Evolutionary conservation across 2,797 vertebrate genomes (phyloP), one percentile per base, ranked within the genome.

Genomic region (Crax fasciolata): DNA sequence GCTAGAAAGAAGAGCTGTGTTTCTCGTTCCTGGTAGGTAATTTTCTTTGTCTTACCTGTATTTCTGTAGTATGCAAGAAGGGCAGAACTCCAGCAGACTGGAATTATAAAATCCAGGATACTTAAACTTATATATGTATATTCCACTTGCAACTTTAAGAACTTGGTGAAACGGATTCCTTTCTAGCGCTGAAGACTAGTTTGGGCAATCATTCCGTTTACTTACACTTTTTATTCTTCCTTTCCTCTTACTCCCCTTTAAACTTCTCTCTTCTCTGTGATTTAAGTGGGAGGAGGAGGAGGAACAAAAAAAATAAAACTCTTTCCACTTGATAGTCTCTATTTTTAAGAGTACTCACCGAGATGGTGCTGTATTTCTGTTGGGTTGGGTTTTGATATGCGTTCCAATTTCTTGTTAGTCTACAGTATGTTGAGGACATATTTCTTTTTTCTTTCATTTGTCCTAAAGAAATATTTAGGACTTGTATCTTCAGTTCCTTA

Each of bases 211-310:
- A 3, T 78, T 80, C 3, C n/a, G 2, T 63, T 91, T 16, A 12
- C 2, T 77, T 78, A 30, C 1, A 13, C 1, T 3, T 1, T 61
- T 84, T 13, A 5, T 62, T 58, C 8, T 68, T 78, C 24, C 5
- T 0, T 86, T 87, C 0, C 8, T 89, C 13, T n/a, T 65, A 5
- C 57, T 27, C 0, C 9, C 1, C 7, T 63, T 9, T 1, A 2
- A 67, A 30, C 4, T 48, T 2, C 4, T 72, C 5, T 1, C 1
- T 61, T 86, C n/a, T 27, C 16, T 63, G 38, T 41, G 39, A 43
- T 30, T 63, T 20, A 62, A 43, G 9, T 35, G 41, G 15, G 27
- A 18, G 4, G 11, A 9, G n/a, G 55, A 23, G n/a, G 55, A 35
- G 18, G 18, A n/a, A 55, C 27, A 13, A 13, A 21, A 62, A 62